Conservation (phyloP, 2,113 vertebrate species). For the Toxostoma redivivum region DNA sequence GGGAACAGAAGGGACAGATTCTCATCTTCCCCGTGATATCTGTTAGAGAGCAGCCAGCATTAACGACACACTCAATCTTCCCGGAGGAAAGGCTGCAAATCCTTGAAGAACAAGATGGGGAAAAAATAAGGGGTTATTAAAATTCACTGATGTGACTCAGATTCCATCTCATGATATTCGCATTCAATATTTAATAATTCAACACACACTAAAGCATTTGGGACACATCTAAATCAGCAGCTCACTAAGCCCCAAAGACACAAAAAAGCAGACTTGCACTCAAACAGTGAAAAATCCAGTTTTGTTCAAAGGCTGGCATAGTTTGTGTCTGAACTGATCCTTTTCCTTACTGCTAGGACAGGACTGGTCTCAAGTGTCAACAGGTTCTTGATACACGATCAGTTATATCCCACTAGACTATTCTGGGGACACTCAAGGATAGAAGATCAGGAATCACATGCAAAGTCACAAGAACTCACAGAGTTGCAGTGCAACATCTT, state of each 20-base stretch:
- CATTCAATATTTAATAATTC: neutral
- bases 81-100: neutral
- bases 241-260: neutral
- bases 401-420: neutral
- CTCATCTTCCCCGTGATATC: neutral
- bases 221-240: neutral
- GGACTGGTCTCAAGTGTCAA: conserved; percentile 1
- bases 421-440: neutral
- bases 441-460: neutral
- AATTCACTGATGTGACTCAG: neutral
- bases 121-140: neutral
- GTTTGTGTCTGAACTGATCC: neutral
- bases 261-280: neutral
- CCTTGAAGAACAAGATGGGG: neutral
- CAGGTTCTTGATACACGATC: conserved; percentile 13
- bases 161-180: neutral
- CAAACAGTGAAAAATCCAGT: neutral
- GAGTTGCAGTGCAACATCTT: neutral
- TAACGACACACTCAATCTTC: neutral
- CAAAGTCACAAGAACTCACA: neutral
- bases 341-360: neutral
- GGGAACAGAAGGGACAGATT: neutral
- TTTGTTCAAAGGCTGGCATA: neutral
- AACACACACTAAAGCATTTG: neutral
- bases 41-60: neutral